phyloP scores from a whole-genome alignment of 2,113 vertebrate species.

The Malurus alboscapulatus region DNA sequence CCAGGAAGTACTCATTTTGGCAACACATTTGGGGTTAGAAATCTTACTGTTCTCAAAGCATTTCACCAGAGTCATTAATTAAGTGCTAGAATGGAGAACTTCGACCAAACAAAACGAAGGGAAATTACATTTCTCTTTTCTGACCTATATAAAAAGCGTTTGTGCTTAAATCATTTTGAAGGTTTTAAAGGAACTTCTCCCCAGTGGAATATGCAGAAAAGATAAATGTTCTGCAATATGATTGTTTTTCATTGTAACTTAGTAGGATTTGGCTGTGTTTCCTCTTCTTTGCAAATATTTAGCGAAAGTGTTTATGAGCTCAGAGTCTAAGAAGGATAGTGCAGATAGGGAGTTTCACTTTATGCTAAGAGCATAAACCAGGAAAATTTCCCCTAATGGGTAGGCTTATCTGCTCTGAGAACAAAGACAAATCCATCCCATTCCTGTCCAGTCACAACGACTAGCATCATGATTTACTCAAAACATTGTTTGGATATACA shows the following conservation, averaged over 20 bases:
- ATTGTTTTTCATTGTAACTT: background rate
- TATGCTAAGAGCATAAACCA: background rate
- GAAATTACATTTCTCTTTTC: conserved; percentile 31
- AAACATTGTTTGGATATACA: background rate
- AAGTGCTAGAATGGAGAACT: conserved; percentile 50
- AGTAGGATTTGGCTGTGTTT: background rate
- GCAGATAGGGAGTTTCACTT: background rate
- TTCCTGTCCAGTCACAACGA: background rate
- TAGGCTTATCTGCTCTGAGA: background rate
- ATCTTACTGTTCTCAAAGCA: conserved; percentile 57
- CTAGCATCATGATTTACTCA: background rate
- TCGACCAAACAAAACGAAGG: conserved; percentile 28
- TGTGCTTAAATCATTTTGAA: conserved; percentile 57
- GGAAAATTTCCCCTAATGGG: background rate
- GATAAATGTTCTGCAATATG: background rate
- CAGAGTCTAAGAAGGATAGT: background rate
- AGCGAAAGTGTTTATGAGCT: conserved; percentile 6
- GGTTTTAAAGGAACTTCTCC: conserved; percentile 22
- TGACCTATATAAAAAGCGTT: conserved; percentile 39
- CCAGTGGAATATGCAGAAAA: background rate
- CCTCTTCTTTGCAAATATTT: conserved; percentile 4
- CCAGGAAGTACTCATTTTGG: conserved; percentile 56
- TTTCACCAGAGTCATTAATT: conserved; percentile 62
- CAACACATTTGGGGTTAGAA: conserved; percentile 50
- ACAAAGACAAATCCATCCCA: background rate